These are phyloP conservation scores for Forbesichthys agassizii DNA, from an alignment of 2,113 vertebrate species.

Conservation along the genomic window DNA sequence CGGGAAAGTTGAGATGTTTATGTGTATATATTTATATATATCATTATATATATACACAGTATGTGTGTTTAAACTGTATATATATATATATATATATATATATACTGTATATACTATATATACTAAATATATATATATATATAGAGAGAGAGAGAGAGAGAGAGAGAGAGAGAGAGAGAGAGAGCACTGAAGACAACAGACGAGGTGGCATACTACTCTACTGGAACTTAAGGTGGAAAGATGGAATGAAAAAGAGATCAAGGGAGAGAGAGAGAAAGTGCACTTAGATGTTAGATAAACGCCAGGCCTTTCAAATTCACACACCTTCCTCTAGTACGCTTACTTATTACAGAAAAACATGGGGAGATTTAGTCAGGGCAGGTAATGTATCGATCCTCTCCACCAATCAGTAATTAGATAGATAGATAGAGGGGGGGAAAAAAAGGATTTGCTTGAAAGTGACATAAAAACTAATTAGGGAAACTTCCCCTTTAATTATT, in stretches of 20 bases:
- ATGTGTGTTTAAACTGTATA: no score
- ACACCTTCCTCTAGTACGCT: constrained; percentile 28
- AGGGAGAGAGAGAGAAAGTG: constrained; percentile 29
- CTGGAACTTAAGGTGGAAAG: constrained; percentile 68
- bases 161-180: constrained; percentile 19
- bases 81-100: constrained; percentile 37
- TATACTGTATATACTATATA: constrained; percentile 54
- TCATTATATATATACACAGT: no score
- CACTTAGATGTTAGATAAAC: constrained; percentile 52
- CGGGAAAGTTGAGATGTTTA: background rate
- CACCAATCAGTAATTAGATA: background rate
- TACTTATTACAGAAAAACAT: background rate
- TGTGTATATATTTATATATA: no score
- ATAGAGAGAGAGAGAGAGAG: constrained; percentile 20
- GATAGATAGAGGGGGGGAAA: no score
- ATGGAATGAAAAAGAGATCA: constrained; percentile 61
- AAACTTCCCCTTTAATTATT: constrained; percentile 34
- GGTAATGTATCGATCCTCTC: constrained; percentile 13
- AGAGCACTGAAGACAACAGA: constrained; percentile 43
- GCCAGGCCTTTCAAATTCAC: constrained; percentile 64
- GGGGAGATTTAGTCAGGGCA: background rate
- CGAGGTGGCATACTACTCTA: constrained; percentile 72
- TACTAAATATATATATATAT: no score
- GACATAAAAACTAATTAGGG: constrained; percentile 20
- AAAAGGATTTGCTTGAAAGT: background rate